Evolutionary conservation across 2,113 vertebrate genomes (phyloP).

Genomic region (Erythrocebus patas): DNA sequence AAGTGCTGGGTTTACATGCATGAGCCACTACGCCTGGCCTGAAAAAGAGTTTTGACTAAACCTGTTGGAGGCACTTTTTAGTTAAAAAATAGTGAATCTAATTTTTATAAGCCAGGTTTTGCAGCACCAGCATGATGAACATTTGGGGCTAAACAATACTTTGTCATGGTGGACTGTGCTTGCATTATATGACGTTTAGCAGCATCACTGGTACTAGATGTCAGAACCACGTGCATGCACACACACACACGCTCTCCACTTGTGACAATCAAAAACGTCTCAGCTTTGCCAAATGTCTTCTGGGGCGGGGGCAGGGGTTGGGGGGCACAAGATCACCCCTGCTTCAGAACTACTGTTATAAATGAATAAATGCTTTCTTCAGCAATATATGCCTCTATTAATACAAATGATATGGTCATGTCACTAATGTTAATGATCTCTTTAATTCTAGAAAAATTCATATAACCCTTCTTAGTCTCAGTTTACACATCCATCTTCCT

Average conservation of each 20-base stretch:
- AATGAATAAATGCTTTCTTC: neutral
- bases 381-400: neutral
- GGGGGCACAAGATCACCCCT: neutral
- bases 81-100: neutral
- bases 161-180: neutral
- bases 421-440: slow-evolving; percentile 20
- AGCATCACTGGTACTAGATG: neutral
- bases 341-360: neutral
- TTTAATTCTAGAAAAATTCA: slow-evolving; percentile 35
- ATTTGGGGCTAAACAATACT: neutral
- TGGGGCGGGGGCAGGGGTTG: fast-evolving
- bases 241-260: neutral
- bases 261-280: neutral
- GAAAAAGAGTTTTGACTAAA: neutral
- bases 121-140: neutral
- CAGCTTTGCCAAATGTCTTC: neutral
- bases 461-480: neutral
- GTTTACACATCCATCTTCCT: neutral
- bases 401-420: neutral
- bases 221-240: neutral
- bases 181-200: neutral
- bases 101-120: neutral
- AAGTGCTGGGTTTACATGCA: neutral
- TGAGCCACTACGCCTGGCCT: too few relatives aligned
- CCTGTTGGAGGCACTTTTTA: neutral